Conservation (phyloP, 2,888 invertebrate species). For the Orgyia antiqua region DNA sequence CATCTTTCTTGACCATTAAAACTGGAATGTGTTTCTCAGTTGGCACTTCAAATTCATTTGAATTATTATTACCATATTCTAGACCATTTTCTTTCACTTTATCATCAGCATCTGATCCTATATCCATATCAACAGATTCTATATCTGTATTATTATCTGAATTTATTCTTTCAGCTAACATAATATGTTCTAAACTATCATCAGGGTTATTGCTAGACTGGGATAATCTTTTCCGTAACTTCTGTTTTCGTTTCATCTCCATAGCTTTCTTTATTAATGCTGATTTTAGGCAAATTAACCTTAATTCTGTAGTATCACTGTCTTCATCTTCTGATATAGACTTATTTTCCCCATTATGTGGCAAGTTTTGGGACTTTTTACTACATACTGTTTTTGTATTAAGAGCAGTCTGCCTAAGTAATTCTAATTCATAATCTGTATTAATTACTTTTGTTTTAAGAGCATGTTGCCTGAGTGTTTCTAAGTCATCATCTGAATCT, state of each 20-base stretch:
- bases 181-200: slow-evolving; percentile 36
- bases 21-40: slow-evolving; percentile 14
- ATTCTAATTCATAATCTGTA: slow-evolving; percentile 69
- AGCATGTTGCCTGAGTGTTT: slow-evolving; percentile 62
- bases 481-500: slow-evolving; percentile 70
- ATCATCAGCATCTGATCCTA: slow-evolving; percentile 65
- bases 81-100: slow-evolving; percentile 40
- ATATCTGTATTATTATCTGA: slow-evolving; percentile 64
- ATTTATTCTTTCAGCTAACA: slow-evolving; percentile 32
- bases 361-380: slow-evolving; percentile 21
- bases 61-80: slow-evolving; percentile 17
- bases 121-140: slow-evolving; percentile 75
- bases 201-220: slow-evolving; percentile 50
- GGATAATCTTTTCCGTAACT: slow-evolving; percentile 52
- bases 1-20: slow-evolving; percentile 30
- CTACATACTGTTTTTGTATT: slow-evolving; percentile 56
- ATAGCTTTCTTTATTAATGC: slow-evolving; percentile 81
- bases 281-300: slow-evolving; percentile 83
- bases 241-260: slow-evolving; percentile 73
- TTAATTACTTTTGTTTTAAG: slow-evolving; percentile 61
- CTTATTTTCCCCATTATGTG: slow-evolving; percentile 26
- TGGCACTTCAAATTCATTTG: slow-evolving; percentile 6
- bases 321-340: slow-evolving; percentile 70
- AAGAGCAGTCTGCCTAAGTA: slow-evolving; percentile 62
- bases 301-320: slow-evolving; percentile 79